phyloP scores from a whole-genome alignment of 2,113 vertebrate species.

The Hassar affinis region DNA sequence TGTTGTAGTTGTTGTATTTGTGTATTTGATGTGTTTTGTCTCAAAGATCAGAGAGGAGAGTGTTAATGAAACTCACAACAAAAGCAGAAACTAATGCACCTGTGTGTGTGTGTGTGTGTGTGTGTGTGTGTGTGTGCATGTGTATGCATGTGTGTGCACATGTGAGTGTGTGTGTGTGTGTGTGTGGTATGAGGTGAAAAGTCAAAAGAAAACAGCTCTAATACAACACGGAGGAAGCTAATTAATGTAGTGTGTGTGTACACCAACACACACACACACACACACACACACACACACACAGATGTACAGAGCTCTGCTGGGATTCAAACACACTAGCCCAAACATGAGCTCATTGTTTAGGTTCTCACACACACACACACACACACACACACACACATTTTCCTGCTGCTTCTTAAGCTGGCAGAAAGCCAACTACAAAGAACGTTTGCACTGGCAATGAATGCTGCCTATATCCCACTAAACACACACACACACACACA shows the following conservation, averaged over 20 bases:
- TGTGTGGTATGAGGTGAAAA: too few relatives aligned
- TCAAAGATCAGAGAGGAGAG: not conserved
- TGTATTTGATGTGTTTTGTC: not conserved
- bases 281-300: not conserved
- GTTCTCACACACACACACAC: conserved; percentile 19
- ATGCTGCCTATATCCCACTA: not conserved
- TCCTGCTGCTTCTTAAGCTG: not conserved
- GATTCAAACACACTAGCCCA: conserved; percentile 8
- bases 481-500: conserved; percentile 28
- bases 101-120: not conserved
- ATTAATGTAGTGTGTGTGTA: not conserved
- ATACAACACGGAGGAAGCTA: too few relatives aligned
- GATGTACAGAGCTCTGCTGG: not conserved
- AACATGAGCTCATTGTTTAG: conserved; percentile 18
- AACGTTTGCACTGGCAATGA: not conserved
- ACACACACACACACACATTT: conserved; percentile 2
- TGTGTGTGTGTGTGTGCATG: too few relatives aligned
- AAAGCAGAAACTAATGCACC: not conserved
- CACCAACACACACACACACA: not conserved
- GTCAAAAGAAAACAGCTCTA: too few relatives aligned
- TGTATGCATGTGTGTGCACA: too few relatives aligned
- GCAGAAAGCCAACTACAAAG: not conserved
- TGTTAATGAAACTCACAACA: not conserved
- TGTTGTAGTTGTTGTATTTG: too few relatives aligned
- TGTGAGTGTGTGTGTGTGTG: too few relatives aligned